phyloP scores from a whole-genome alignment of 1,140 invertebrate species.

The Drosophila biarmipes region DNA sequence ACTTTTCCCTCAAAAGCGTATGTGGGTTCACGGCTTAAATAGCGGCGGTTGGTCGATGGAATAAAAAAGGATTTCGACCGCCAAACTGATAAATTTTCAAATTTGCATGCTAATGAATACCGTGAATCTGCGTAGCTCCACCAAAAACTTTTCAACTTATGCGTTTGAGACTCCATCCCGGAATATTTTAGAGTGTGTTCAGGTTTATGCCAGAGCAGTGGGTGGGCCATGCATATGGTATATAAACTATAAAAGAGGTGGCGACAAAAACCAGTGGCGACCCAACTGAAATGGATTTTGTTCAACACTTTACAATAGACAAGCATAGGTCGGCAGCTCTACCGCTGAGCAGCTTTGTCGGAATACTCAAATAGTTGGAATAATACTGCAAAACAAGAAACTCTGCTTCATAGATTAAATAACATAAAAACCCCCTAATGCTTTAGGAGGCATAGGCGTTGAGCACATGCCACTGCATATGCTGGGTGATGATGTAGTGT shows the following conservation, averaged over 20 bases:
- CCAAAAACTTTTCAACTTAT: conserved; percentile 35
- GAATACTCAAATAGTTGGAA: not conserved
- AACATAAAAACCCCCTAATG: not conserved
- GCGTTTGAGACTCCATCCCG: conserved; percentile 2
- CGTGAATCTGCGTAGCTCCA: conserved; percentile 10
- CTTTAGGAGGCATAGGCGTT: no score
- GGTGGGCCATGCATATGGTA: conserved; percentile 16
- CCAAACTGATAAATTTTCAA: conserved; percentile 68
- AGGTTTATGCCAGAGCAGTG: conserved; percentile 7
- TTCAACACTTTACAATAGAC: conserved; percentile 3
- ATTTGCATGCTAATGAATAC: conserved; percentile 74
- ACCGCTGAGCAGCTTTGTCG: conserved; percentile 1
- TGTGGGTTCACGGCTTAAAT: conserved; percentile 8
- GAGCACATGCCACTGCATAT: no score
- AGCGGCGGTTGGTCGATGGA: conserved; percentile 12
- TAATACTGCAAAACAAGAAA: not conserved
- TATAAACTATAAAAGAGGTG: not conserved
- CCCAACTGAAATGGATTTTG: conserved; percentile 11
- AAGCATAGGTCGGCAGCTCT: not conserved
- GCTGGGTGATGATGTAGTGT: no score
- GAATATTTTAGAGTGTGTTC: conserved; percentile 28
- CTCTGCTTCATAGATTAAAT: not conserved
- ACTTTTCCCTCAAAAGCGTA: not conserved
- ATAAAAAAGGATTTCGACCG: conserved; percentile 33
- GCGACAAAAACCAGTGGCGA: conserved; percentile 9